Evolutionary conservation across 2,888 invertebrate genomes (phyloP), one percentile per base, ranked within the genome.

Genomic region (Metellina segmentata): DNA sequence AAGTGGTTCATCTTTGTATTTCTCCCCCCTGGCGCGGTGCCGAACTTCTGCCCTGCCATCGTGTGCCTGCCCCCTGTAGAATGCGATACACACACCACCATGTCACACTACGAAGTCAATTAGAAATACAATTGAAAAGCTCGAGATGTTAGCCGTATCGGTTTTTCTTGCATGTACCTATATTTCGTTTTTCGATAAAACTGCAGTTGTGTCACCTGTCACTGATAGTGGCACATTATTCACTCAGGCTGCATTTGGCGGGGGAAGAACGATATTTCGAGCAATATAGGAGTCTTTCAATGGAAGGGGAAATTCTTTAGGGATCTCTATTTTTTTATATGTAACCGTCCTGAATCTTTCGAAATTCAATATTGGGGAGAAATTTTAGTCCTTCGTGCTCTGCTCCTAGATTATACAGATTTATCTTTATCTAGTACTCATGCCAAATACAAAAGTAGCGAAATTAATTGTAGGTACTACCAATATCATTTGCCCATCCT

Each of bases 151-250:
- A 85, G 78, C 61, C 78, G 72, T 90, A 90, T 90, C 79, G 89
- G 89, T 85, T 90, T 89, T 89, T 85, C 52, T 7, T 71, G 71
- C 72, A 48, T 83, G 51, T 77, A 19, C 51, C 70, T 48, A 53
- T 72, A 79, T 79, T 90, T 83, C 85, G 85, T 85, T 90, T 89
- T 90, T 81, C 89, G 85, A 90, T 90, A 90, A 85, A 90, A 72
- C 49, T 85, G 52, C 83, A 72, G 89, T 89, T 78, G 89, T 83
- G 61, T 77, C 78, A 83, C 77, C 78, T 89, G 79, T 83, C 83
- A 79, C 48, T 72, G 89, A 90, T 85, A 85, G 85, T 69, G 51
- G 49, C 11, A 72, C 72, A 78, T 78, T 78, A 85, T 72, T 78
- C 83, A 79, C 53, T 48, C 7, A 16, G n/a, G 70, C 13, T 69